Conservation (phyloP, 2,888 invertebrate species). For the Camptogramma bilineatum region DNA sequence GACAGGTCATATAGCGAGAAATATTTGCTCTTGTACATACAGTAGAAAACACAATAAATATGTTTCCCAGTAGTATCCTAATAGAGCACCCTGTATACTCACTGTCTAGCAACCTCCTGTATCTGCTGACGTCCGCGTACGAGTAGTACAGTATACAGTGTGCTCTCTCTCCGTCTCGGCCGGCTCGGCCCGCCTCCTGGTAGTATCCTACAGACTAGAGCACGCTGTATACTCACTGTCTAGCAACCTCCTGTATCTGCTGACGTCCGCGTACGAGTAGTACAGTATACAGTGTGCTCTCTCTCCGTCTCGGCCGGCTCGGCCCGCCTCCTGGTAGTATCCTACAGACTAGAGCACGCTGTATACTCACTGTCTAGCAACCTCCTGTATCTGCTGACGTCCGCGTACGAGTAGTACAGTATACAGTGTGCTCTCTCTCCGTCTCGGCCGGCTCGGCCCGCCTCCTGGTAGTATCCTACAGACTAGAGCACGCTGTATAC, state of each 20-base stretch:
- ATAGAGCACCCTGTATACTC: constrained; percentile 52
- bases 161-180: constrained; percentile 95
- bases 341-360: too few species aligned
- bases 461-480: constrained; percentile 99
- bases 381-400: constrained; percentile 89
- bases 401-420: constrained; percentile 94
- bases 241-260: too few species aligned
- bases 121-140: constrained; percentile 88
- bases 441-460: constrained; percentile 98
- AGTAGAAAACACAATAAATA: too few species aligned
- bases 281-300: too few species aligned
- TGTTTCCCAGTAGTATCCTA: too few species aligned
- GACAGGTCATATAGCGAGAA: too few species aligned
- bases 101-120: constrained; percentile 89
- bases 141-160: constrained; percentile 86
- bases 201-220: background rate
- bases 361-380: constrained; percentile 87
- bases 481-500: constrained; percentile 71
- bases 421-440: constrained; percentile 93
- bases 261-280: too few species aligned
- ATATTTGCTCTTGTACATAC: too few species aligned
- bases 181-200: constrained; percentile 88
- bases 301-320: too few species aligned
- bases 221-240: too few species aligned
- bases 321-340: background rate